These are phyloP conservation scores for Menidia menidia DNA, from an alignment of 2,797 vertebrate species.

Conservation along the genomic window DNA sequence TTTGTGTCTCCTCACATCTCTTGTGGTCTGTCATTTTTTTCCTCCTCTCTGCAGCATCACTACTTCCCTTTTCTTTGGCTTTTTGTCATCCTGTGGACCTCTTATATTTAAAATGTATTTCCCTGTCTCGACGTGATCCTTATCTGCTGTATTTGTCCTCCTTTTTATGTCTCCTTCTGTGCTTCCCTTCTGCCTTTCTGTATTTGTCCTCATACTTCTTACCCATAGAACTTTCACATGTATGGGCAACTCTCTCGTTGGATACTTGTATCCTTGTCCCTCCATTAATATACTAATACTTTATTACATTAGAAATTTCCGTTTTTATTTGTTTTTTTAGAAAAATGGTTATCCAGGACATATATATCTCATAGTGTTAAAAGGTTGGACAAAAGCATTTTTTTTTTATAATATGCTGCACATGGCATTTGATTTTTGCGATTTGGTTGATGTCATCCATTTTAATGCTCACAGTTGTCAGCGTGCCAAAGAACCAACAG, in stretches of 20 bases:
- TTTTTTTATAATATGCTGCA: neutral
- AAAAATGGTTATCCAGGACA: too few relatives aligned
- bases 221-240: constrained; percentile 11
- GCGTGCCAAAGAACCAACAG: constrained; percentile 8
- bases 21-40: constrained; percentile 42
- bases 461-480: constrained; percentile 14
- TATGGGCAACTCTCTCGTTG: neutral
- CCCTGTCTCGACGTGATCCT: constrained; percentile 43
- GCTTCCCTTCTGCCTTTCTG: neutral
- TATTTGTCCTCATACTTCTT: constrained; percentile 29
- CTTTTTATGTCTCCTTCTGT: constrained; percentile 14
- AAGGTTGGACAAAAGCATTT: neutral
- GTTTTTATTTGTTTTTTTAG: too few relatives aligned
- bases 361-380: neutral
- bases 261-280: neutral
- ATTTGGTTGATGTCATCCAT: neutral
- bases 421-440: neutral
- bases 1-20: constrained; percentile 57
- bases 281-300: too few relatives aligned
- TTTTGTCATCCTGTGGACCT: constrained; percentile 31
- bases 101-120: constrained; percentile 43
- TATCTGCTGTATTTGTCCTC: constrained; percentile 48
- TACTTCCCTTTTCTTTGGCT: constrained; percentile 6
- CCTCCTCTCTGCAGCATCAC: neutral
- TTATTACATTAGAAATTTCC: too few relatives aligned